Percentiles rank a stretch among this genome's conserved stretches.
These are phyloP conservation scores for Daphoenositta chrysoptera DNA, from an alignment of 2,113 vertebrate genomes.

Conservation along the genomic window DNA sequence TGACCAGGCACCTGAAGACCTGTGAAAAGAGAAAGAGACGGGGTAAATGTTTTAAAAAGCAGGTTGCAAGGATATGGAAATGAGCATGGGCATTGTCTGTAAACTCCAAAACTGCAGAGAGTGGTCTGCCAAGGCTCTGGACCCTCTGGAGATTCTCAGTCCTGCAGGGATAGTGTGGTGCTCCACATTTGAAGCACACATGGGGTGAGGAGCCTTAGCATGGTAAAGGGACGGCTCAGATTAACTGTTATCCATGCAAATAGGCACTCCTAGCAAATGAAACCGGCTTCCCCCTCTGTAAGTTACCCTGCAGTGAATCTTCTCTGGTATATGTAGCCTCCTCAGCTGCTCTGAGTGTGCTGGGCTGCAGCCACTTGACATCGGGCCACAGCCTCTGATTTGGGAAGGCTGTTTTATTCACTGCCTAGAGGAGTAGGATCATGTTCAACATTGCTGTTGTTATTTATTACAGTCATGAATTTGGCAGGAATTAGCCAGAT, in stretches of 20 bases:
- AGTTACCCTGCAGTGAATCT: not conserved
- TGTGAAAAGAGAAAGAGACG: not conserved
- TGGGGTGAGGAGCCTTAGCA: not conserved
- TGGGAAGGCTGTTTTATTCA: slow-evolving; percentile 20
- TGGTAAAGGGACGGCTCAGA: not conserved
- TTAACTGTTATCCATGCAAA: not conserved
- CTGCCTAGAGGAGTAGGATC: slow-evolving; percentile 27
- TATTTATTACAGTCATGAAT: slow-evolving; percentile 51
- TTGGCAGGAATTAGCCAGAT: slow-evolving; percentile 35
- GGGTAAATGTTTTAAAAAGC: not conserved
- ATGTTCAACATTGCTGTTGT: slow-evolving; percentile 6
- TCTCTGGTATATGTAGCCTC: not conserved
- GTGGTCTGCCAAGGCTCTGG: not conserved
- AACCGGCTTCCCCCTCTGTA: not conserved
- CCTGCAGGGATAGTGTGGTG: not conserved
- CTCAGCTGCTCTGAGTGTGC: slow-evolving; percentile 7
- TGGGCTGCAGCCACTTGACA: slow-evolving; percentile 11
- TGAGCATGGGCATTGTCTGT: not conserved
- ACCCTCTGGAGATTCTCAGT: not conserved
- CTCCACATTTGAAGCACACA: not conserved
- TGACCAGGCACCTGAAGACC: not conserved
- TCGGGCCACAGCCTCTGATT: not conserved
- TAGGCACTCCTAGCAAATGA: not conserved
- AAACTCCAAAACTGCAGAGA: not conserved
- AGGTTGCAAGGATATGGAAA: not conserved